Conservation (phyloP, 2,113 vertebrate species). For the Isichthys henryi region DNA sequence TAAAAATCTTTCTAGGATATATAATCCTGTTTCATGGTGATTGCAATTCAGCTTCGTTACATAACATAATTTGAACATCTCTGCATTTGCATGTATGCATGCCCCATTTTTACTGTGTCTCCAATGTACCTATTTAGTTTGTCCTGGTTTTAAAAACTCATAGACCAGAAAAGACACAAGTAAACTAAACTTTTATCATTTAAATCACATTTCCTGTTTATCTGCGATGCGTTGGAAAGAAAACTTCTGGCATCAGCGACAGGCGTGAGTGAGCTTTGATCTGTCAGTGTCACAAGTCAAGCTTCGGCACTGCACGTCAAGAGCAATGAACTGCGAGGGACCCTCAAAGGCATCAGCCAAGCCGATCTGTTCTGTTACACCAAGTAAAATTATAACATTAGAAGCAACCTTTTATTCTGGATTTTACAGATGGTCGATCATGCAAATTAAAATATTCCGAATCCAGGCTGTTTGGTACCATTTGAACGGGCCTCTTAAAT, state of each 20-base stretch:
- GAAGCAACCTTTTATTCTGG: not conserved
- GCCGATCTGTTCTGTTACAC: not conserved
- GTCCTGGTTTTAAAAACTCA: not conserved
- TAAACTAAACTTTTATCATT: not conserved
- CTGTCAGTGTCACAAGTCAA: not conserved
- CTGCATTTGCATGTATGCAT: not conserved
- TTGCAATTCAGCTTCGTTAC: not conserved
- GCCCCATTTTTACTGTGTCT: not conserved
- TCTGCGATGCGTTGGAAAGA: no score
- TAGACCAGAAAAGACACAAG: no score
- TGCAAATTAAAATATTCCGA: not conserved
- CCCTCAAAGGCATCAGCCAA: not conserved
- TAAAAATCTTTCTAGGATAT: not conserved
- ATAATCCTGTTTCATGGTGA: not conserved
- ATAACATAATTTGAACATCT: not conserved
- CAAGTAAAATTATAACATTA: not conserved
- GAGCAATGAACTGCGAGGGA: not conserved
- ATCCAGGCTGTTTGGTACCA: not conserved
- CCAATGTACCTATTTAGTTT: not conserved
- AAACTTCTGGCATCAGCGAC: not conserved
- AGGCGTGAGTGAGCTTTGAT: not conserved
- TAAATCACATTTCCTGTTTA: not conserved
- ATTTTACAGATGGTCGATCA: not conserved
- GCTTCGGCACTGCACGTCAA: no score
- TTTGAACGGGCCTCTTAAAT: not conserved